Evolutionary conservation across 2,888 invertebrate species (phyloP), one percentile per base, ranked within the genome.

Genomic region (Anodontia alba): DNA sequence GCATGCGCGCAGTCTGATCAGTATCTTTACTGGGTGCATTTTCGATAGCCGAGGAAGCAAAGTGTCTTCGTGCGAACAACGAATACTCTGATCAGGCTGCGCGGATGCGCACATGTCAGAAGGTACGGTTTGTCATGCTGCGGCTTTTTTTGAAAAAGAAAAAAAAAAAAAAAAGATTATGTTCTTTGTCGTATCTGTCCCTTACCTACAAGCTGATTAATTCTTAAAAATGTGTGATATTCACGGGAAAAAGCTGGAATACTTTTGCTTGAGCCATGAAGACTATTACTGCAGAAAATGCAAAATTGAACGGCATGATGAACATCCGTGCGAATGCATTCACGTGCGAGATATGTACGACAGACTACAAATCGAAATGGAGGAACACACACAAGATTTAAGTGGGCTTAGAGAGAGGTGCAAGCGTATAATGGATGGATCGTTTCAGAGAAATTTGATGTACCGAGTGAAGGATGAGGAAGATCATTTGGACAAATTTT

Each of bases 381-480:
- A 82, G 26, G 82, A 82, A 38, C 62, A 76, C 0, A 57, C 80
- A 33, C 80, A 80, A 36, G 85, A 85, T 29, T 67, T 85, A 12
- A 68, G 66, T 7, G 31, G 71, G 20, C 80, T 85, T n/a, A 57
- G 76, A 20, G 85, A 80, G 10, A 69, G 80, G 10, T 71, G 78
- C 23, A 72, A 69, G 5, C 57, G 78, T 33, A 85, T 85, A 31
- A 38, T 82, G 42, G 85, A 85, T 57, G 82, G 82, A 8, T 82
- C 82, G 12, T 82, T 79, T 36, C 85, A 85, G 51, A 70, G 80
- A 68, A 82, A 82, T 49, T 67, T 82, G 8, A 36, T 85, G 10
- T 73, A 80, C 43, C 72, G 82, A 12, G 82, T 85, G 3, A 78
- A 76, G 23, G 85, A 85, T 42, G 85, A 82, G 57, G 85, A 85